A percentile compares a stretch with the other conserved stretches of the same genome.
Evolutionary conservation across 1,140 invertebrate species (phyloP).

Genomic region (Bombus huntii): DNA sequence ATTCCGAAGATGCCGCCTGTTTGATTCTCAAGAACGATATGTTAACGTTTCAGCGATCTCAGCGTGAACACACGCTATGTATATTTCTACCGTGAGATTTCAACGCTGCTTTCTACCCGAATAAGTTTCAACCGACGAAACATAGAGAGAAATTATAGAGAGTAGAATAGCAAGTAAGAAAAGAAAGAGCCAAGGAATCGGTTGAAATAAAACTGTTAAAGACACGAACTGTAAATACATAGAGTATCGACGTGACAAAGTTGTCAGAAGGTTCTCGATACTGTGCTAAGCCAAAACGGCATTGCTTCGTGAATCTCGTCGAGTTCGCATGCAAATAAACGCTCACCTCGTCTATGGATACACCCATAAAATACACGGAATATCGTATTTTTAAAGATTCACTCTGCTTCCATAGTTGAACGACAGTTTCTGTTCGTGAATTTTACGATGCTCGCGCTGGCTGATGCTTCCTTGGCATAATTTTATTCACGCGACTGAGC

Average conservation of each 20-base stretch:
- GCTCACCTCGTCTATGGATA: slow-evolving; percentile 49
- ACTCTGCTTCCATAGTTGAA: not conserved
- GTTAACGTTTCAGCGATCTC: not conserved
- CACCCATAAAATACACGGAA: slow-evolving; percentile 56
- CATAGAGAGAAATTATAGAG: too few relatives aligned
- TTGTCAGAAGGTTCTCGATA: not conserved
- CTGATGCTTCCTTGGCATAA: slow-evolving; percentile 22
- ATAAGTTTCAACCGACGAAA: not conserved
- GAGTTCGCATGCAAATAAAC: slow-evolving; percentile 65
- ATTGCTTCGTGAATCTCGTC: not conserved
- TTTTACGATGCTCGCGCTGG: slow-evolving; percentile 38
- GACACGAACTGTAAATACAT: not conserved
- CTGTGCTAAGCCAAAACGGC: not conserved
- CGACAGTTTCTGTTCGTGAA: slow-evolving; percentile 25
- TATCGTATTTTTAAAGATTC: slow-evolving; percentile 63
- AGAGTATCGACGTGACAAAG: not conserved
- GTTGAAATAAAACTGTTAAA: not conserved
- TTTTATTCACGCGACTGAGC: slow-evolving; percentile 17
- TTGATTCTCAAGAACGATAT: not conserved
- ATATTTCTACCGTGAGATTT: not conserved
- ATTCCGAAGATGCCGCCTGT: not conserved
- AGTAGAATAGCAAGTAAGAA: too few relatives aligned
- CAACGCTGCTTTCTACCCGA: not conserved
- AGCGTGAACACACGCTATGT: not conserved
- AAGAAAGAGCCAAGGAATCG: too few relatives aligned